Base-by-base conservation (phyloP, 2,888 invertebrate genomes). In the Sympetrum striolatum region DNA sequence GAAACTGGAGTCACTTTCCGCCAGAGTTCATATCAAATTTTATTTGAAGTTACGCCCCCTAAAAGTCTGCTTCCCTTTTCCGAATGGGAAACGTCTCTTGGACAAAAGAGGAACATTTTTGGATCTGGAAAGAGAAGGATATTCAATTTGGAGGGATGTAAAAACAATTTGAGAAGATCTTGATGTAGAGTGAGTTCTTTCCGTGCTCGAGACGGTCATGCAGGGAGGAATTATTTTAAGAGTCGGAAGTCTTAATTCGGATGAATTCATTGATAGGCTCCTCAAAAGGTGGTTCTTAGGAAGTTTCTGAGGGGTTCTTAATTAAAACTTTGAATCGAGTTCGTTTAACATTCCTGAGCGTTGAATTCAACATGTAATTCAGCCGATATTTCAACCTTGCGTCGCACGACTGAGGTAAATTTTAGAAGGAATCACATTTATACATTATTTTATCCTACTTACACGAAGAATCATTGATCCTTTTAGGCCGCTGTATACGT, bases 1-100 rank as follows among this genome's bases (percentile, higher is more conserved):
- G 82, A 58, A 58, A 82, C 58, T n/a, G 58, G 58, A 82, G 82
- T 82, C 82, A 53, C 82, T 82, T 82, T 82, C 81, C 58, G 58
- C 53, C 31, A 15, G 73, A 31, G 15, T 73, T 73, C 73, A 73
- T 31, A 6, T 31, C 73, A 14, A 31, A 73, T 73, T 73, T 73
- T 12, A 73, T 73, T 25, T 31, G 73, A 31, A 73, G 73, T 73
- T 73, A 73, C 25, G 73, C 64, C 64, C n/a, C 73, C 31, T 31
- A 73, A 73, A 73, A 31, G 14, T 73, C 73, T 22, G 14, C 73
- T 31, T 73, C n/a, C n/a, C n/a, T n/a, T n/a, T n/a, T n/a, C n/a
- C 31, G 31, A 73, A 73, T 73, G 73, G 73, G 31, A 31, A 31
- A 12, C 73, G 73, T 73, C 73, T 73, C 31, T 73, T 15, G n/a